Conservation (phyloP, 2,113 vertebrate species). For the Azemiops feae region DNA sequence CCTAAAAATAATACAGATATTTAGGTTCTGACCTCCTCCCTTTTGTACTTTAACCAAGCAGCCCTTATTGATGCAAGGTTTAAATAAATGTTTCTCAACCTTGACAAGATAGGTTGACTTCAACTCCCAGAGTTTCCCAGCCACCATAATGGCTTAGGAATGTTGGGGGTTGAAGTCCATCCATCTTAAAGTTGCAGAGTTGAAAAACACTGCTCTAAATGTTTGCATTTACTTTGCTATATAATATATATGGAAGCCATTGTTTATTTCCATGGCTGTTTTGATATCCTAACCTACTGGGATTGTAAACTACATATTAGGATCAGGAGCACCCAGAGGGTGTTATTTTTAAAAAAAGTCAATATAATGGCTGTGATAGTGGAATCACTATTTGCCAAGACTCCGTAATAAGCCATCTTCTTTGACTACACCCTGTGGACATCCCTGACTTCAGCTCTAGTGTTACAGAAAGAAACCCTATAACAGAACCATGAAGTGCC, state of each 20-base stretch:
- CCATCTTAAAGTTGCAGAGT: neutral
- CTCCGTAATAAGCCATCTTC: neutral
- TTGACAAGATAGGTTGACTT: neutral
- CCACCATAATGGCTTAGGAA: neutral
- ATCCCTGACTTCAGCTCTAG: neutral
- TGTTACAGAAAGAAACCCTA: neutral
- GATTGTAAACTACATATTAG: neutral
- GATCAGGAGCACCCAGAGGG: neutral
- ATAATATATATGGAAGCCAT: neutral
- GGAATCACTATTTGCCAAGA: neutral
- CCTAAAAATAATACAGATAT: neutral
- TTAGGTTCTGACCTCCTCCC: neutral
- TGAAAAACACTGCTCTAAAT: neutral
- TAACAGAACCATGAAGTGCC: neutral
- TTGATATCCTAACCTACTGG: neutral
- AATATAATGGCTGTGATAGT: neutral
- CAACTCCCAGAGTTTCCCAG: neutral
- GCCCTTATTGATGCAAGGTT: neutral
- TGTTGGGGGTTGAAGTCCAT: neutral
- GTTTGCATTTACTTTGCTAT: neutral
- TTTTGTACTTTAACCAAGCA: neutral
- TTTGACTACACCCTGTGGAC: neutral
- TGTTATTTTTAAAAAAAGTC: neutral
- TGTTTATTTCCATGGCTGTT: neutral
- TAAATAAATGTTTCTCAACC: neutral